Evolutionary conservation across 2,113 vertebrate species (phyloP), one percentile per base, ranked within the genome.

Genomic region (Syngnathus typhle): DNA sequence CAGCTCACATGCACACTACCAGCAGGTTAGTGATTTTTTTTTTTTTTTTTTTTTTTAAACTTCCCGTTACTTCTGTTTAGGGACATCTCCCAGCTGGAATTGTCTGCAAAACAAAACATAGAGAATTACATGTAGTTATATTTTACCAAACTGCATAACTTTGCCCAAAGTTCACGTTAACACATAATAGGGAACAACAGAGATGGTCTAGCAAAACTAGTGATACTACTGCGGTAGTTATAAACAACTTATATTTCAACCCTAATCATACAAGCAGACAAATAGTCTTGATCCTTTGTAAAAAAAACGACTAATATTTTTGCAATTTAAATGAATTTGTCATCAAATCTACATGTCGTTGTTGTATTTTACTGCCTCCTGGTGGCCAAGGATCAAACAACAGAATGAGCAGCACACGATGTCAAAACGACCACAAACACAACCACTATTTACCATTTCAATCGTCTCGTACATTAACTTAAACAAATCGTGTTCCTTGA

Each of bases 1-100:
- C 93, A 93, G 93, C 84, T 99, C 96, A 72, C 92, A 93, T 82
- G 92, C 92, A 74, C 95, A 99, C 88, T 98, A 98, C 90, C 94
- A 96, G 90, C 92, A 98, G 89, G 88, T 88, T 21, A 79, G 87
- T 77, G 19, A 32, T 32, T 32, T 32, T 32, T 32, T 32, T 32
- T n/a, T n/a, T n/a, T 32, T 32, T 32, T 32, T 32, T 32, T 32
- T 32, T 32, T 32, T 32, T 32, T 32, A 32, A 11, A 37, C 27
- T 52, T 51, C 7, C 49, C 9, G 18, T 19, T 49, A 49, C 46
- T 51, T 51, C 7, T 21, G 19, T 52, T 52, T 52, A n/a, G 4
- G 9, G 27, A 32, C 52, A 55, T 4, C 19, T 51, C 49, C 19
- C 19, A n/a, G 49, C 49, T 51, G 19, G 3, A 19, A 4, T n/a